Base-by-base conservation (phyloP, 2,797 vertebrate species). In the Betta splendens region DNA sequence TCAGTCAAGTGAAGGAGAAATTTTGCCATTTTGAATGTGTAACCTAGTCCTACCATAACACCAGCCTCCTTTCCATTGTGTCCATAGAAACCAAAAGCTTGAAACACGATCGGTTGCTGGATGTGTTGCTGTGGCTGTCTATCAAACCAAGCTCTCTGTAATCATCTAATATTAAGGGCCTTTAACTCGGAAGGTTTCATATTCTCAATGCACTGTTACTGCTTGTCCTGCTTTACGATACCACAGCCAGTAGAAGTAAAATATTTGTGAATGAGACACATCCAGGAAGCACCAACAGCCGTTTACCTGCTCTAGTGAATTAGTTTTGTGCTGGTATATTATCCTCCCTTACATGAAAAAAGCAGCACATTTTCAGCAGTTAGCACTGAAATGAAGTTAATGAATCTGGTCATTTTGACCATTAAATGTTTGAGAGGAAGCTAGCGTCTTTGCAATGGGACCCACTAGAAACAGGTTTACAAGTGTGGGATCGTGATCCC, bases 141-240 rank as follows among this genome's bases (percentile, higher is more conserved):
- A 72, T 85, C 84, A 64, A 82, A 74, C 76, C 55, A 21, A 79
- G 77, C 77, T 84, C 81, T 86, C 87, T 84, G 82, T 87, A 79
- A 69, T 83, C 84, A 74, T 89, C 75, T 80, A 80, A 84, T 80
- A 77, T 86, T 81, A 81, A 79, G 78, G 76, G 84, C 85, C 81
- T 84, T 77, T 79, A 76, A 83, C 68, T 74, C 64, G 5, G 57
- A 81, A 76, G 75, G 78, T 79, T 75, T 79, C 49, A 68, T 81
- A 69, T 75, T 72, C 74, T 84, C 68, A 64, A 47, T 39, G 47
- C 74, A 67, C 77, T 81, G 68, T 84, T 83, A 67, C 75, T 53
- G 78, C 69, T 78, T 66, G 79, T 81, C 69, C 79, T 66, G 79
- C 66, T 84, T 50, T 69, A 72, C 65, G 68, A 75, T 52, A 79